A percentile compares a stretch with the other conserved stretches of the same genome.
These are phyloP conservation scores for Ochotona curzoniae DNA, from an alignment of 2,113 vertebrate genomes.

Conservation along the genomic window DNA sequence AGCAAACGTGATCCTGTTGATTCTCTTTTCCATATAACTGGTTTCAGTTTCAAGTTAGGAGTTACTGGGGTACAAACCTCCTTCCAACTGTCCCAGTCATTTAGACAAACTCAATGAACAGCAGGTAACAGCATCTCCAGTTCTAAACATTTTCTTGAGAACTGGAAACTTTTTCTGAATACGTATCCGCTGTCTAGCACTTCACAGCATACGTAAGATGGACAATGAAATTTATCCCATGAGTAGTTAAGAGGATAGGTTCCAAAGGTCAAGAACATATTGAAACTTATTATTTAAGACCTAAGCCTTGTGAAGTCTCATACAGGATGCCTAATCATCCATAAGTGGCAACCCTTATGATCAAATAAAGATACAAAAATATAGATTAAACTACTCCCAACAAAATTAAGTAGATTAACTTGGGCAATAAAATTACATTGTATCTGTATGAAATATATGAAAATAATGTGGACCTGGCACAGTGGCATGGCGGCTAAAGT, in stretches of 20 bases:
- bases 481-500: too few species aligned
- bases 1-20: neutral
- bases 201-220: neutral
- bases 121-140: neutral
- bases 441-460: neutral
- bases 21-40: neutral
- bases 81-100: neutral
- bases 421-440: neutral
- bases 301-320: conserved; percentile 1
- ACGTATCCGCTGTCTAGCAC: neutral
- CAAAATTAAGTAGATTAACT: neutral
- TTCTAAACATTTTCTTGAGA: conserved; percentile 26
- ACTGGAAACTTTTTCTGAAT: neutral
- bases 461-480: neutral
- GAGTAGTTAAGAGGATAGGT: neutral
- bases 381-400: neutral
- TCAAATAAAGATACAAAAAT: neutral
- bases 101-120: neutral
- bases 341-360: neutral
- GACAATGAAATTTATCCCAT: neutral
- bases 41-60: conserved; percentile 14
- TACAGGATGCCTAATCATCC: neutral
- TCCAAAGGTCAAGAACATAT: conserved; percentile 21
- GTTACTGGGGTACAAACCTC: neutral
- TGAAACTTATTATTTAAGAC: neutral